Base-by-base conservation (phyloP, 2,797 vertebrate genomes). In the Clarias fuscus region DNA sequence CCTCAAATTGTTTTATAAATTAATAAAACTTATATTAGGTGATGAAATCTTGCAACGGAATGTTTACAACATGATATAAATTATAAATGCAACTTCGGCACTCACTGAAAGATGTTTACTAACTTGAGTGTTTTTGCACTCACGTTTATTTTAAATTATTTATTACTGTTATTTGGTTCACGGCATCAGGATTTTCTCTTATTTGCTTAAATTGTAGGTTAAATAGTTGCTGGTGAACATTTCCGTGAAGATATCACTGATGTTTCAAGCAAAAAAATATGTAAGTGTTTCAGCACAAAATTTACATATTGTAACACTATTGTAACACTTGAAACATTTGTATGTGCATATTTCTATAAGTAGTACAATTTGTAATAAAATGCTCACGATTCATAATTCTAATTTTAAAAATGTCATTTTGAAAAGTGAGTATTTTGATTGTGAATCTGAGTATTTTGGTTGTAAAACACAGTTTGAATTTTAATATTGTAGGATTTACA, bases 31-130 rank as follows among this genome's bases (percentile, higher is more conserved):
- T 78, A 61, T 37, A 33, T 14, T 78, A 6, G 4, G 58, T 61
- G 58, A 78, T 61, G 20, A 61, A 61, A 61, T 78, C 37, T 61
- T 61, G 30, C 30, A 33, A 33, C 7, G 10, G 27, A 58, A 75
- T 75, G 72, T 33, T 59, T 77, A 77, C n/a, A 59, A 33, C 1
- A 1, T 77, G n/a, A 56, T 37, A 0, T 61, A 33, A 78, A 78
- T 78, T 78, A 61, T 61, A 76, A 18, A 58, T 76, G 58, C 56
- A 78, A 30, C 58, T 61, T 77, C 20, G 4, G 17, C 17, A 58
- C 58, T 61, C 30, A 78, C 58, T 61, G 18, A 61, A 37, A 61
- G 10, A 78, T 78, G 75, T 59, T 78, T 59, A 61, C 27, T 78
- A 78, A 77, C 15, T 77, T 58, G 53, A 59, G 1, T 20, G 75